Evolutionary conservation across 2,113 vertebrate genomes (phyloP).

Genomic region (Desmodus rotundus): DNA sequence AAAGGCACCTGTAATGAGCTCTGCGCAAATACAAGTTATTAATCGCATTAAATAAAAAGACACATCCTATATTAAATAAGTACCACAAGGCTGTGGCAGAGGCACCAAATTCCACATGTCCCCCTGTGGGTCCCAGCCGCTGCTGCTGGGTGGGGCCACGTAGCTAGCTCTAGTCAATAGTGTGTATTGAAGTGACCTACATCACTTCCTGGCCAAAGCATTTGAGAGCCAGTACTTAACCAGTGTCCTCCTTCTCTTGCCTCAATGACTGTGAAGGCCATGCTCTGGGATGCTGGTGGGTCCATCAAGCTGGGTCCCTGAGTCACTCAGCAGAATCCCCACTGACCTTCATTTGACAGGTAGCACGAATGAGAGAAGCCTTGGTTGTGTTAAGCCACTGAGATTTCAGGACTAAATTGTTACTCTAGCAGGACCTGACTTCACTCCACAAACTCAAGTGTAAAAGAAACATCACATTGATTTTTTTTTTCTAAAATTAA

Average conservation of each 20-base stretch:
- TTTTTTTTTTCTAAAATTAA: background rate
- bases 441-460: background rate
- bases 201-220: background rate
- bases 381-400: background rate
- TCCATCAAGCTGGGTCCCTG: background rate
- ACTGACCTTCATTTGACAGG: background rate
- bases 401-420: background rate
- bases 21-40: background rate
- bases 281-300: background rate
- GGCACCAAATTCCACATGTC: rapidly evolving
- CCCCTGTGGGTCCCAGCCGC: background rate
- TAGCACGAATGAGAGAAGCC: background rate
- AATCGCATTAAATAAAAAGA: background rate
- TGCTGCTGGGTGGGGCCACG: too few relatives aligned
- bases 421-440: background rate
- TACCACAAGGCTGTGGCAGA: background rate
- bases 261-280: background rate
- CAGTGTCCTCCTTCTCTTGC: background rate
- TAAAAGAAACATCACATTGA: background rate
- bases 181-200: rapidly evolving
- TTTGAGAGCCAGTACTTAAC: background rate
- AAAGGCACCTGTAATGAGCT: background rate
- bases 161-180: background rate
- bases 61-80: background rate
- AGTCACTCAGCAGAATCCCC: background rate